These are phyloP conservation scores for Propithecus perrieri DNA, from an alignment of 2,797 vertebrate genomes.

Conservation along the genomic window DNA sequence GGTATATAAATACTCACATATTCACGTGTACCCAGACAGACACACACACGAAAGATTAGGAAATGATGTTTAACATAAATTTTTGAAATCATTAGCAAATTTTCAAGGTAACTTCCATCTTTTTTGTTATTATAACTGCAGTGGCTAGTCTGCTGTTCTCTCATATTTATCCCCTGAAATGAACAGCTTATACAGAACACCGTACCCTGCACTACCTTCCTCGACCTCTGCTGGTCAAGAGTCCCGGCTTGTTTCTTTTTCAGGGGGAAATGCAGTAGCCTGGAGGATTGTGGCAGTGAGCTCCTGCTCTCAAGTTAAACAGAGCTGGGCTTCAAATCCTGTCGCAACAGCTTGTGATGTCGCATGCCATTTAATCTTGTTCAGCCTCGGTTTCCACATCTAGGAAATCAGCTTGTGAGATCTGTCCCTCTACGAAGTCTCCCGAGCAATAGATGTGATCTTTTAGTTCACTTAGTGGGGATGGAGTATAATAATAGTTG, in stretches of 20 bases:
- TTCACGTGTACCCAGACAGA: neutral
- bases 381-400: neutral
- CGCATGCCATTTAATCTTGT: neutral
- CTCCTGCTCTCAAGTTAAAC: neutral
- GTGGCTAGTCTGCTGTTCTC: neutral
- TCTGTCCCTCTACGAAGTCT: neutral
- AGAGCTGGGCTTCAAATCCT: neutral
- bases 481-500: neutral
- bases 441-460: neutral
- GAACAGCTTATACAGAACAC: neutral
- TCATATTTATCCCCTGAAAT: neutral
- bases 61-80: neutral
- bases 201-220: accelerated
- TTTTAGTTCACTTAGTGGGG: neutral
- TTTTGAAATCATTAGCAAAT: neutral
- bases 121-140: neutral
- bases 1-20: neutral
- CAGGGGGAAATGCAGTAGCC: neutral
- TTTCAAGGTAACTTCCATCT: neutral
- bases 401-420: neutral
- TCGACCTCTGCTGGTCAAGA: neutral
- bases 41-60: neutral
- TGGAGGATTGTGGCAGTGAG: neutral
- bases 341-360: neutral
- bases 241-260: neutral